Base-by-base conservation (phyloP, 2,797 vertebrate species). In the Sebastes kiyomatsui region DNA sequence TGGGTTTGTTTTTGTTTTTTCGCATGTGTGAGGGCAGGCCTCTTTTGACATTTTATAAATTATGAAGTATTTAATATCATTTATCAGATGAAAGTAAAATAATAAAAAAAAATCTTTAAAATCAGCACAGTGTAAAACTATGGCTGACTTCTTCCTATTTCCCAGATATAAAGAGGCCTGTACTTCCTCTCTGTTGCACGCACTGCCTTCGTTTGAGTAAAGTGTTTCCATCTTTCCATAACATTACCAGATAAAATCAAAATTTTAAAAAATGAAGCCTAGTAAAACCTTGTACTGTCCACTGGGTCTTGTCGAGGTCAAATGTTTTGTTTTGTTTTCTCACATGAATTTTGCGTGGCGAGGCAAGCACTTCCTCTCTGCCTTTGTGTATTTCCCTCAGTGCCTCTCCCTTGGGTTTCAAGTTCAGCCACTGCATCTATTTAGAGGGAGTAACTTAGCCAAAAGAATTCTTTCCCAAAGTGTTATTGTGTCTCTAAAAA, bases 291-390 rank as follows among this genome's bases (percentile, higher is more conserved):
- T 46, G 18, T 23, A 16, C 7, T 59, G 72, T 89, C 75, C 60
- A 32, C 55, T 77, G 79, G 27, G 65, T 72, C 74, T 80, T 52
- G 20, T 7, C 25, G 28, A 80, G 79, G 73, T 83, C 76, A 83
- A 22, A 67, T 85, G 79, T 70, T 92, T 88, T 79, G 72, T 79
- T 76, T 79, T 84, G 68, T 87, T 86, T 73, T 77, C 81, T 88
- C 72, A n/a, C 32, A 81, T 82, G 71, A 81, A 76, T 84, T 46
- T 82, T 89, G 33, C 65, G 49, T 72, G 23, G 67, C 27, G 2
- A 86, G 66, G 18, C 79, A 28, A 77, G 72, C 72, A 30, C 87
- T 91, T 91, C 84, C 83, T 77, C 58, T 88, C 69, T 75, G 78
- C 38, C 83, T 88, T 84, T 86, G 86, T 88, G 70, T 80, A 46